Percentiles rank a stretch among this genome's conserved stretches.
These are phyloP conservation scores for Tapirus indicus DNA, from an alignment of 2,797 vertebrate species.

Conservation along the genomic window DNA sequence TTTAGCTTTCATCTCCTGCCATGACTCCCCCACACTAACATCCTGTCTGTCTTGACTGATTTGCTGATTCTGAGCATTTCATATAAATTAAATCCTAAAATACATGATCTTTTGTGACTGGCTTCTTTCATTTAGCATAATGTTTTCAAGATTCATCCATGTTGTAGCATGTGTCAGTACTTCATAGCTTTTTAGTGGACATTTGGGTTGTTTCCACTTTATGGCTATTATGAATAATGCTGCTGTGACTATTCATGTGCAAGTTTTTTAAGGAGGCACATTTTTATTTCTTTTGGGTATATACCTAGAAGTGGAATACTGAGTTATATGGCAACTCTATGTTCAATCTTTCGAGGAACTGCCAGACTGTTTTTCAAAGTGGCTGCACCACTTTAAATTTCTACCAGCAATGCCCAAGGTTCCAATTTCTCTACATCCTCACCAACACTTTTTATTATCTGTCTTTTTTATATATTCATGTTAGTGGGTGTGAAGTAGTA, in stretches of 20 bases:
- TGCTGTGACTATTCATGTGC: neutral
- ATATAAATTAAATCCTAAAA: neutral
- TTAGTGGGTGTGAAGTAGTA: neutral
- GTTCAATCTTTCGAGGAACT: neutral
- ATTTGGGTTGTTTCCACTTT: neutral
- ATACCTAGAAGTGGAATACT: neutral
- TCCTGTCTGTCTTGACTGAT: neutral
- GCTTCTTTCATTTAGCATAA: neutral
- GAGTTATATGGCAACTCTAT: neutral
- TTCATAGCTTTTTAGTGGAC: neutral
- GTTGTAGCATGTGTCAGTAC: neutral
- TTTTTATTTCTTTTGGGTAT: neutral
- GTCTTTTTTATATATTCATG: neutral
- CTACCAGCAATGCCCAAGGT: neutral
- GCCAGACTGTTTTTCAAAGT: neutral
- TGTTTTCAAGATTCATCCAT: neutral
- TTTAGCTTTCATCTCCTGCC: neutral
- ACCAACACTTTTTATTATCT: neutral
- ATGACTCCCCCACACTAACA: neutral
- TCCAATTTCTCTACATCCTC: neutral
- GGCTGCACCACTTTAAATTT: neutral
- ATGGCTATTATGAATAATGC: neutral
- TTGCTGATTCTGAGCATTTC: neutral
- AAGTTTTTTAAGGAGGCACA: neutral
- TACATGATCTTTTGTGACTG: neutral